Evolutionary conservation across 1,140 invertebrate species (phyloP).

Genomic region (Brachionus manjavacas): DNA sequence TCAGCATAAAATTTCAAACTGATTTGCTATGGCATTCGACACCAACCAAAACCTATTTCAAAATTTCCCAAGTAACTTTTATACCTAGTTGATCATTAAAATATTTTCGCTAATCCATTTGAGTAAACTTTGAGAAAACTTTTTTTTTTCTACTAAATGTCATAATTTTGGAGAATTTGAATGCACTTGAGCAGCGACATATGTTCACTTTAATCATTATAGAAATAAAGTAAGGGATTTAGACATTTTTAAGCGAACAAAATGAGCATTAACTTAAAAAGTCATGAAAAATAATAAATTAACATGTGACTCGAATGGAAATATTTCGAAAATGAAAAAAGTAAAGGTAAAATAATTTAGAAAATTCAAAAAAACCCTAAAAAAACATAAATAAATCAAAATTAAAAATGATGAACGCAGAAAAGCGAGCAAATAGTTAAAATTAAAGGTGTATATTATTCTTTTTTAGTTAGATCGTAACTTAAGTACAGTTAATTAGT

Average conservation of each 20-base stretch:
- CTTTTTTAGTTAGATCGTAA: background rate
- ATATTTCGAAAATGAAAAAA: background rate
- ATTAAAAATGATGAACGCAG: background rate
- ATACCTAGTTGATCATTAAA: background rate
- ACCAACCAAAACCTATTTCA: too few relatives aligned
- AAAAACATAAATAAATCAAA: background rate
- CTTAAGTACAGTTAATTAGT: slow-evolving; percentile 13
- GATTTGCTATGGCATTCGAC: background rate
- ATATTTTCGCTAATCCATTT: background rate
- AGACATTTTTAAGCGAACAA: background rate
- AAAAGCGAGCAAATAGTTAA: background rate
- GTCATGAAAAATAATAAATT: background rate
- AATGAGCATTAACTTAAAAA: background rate
- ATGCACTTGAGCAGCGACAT: background rate
- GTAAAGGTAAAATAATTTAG: background rate
- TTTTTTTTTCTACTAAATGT: background rate
- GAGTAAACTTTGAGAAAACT: background rate
- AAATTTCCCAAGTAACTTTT: background rate
- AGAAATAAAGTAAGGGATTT: background rate
- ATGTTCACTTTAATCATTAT: background rate
- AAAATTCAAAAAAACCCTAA: background rate
- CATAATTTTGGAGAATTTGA: background rate
- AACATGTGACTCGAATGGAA: background rate
- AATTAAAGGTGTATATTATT: background rate
- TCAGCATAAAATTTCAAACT: too few relatives aligned